phyloP scores from a whole-genome alignment of 1,140 invertebrate genomes.

The Ceratina calcarata region DNA sequence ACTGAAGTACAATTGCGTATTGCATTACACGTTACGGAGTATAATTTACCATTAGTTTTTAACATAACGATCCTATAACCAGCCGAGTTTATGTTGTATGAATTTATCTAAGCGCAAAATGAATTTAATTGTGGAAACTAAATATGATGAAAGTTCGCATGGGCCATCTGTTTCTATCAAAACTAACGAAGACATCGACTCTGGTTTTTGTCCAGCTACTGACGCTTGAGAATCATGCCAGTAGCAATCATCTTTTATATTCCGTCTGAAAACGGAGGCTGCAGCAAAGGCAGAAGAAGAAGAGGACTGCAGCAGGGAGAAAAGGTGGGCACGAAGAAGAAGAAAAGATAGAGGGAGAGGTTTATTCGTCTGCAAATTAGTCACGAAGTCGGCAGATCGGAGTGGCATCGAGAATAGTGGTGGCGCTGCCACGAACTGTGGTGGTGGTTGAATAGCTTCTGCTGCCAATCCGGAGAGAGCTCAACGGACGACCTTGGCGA shows the following conservation, averaged over 20 bases:
- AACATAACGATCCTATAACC: no score
- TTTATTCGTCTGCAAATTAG: constrained; percentile 72
- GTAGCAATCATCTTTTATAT: neutral
- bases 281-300: constrained; percentile 10
- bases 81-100: no score
- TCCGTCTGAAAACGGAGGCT: neutral
- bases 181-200: neutral
- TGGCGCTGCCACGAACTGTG: constrained; percentile 54
- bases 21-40: no score
- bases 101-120: no score
- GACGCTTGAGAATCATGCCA: constrained; percentile 1
- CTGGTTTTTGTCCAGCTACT: constrained; percentile 9
- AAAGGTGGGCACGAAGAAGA: constrained; percentile 14
- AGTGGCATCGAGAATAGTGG: constrained; percentile 45
- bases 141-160: neutral
- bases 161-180: neutral
- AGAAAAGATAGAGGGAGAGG: constrained; percentile 18
- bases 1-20: no score
- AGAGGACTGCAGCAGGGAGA: constrained; percentile 1
- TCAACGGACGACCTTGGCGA: constrained; percentile 79
- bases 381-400: constrained; percentile 69
- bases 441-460: constrained; percentile 71
- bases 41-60: no score
- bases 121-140: no score
- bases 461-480: constrained; percentile 68